Conservation (phyloP, 92 coral and sea anemone species). For the Metridium senile region DNA sequence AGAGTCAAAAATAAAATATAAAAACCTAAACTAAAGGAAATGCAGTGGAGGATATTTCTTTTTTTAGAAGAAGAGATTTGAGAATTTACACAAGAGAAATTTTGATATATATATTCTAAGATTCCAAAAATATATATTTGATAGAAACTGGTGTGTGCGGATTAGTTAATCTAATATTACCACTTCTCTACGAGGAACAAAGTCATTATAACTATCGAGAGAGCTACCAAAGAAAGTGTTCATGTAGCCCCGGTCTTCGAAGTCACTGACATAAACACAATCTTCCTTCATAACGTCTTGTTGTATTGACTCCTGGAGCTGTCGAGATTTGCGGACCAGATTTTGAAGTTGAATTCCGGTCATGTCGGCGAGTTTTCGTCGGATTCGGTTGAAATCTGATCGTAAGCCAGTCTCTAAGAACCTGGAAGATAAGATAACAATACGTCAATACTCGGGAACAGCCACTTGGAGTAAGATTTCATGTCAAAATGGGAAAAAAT, state of each 20-base stretch:
- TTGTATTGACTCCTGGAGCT: conserved; percentile 85
- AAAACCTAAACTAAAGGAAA: neutral
- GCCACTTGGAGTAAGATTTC: neutral
- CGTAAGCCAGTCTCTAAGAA: conserved; percentile 94
- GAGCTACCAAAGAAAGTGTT: conserved; percentile 67
- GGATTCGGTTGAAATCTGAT: conserved; percentile 97
- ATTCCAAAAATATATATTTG: conserved; percentile 24
- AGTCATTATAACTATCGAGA: conserved; percentile 68
- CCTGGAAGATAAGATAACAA: conserved; percentile 48
- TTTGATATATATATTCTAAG: neutral
- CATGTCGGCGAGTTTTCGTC: conserved; percentile 96
- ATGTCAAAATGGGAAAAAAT: too few relatives aligned
- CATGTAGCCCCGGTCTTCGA: conserved; percentile 79
- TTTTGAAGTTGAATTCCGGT: conserved; percentile 84
- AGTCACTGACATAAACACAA: conserved; percentile 91
- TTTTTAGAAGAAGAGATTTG: neutral
- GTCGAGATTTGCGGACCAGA: conserved; percentile 90
- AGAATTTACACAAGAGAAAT: neutral
- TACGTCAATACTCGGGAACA: neutral
- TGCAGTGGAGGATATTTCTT: neutral
- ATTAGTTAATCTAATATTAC: conserved; percentile 84
- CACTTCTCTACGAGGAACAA: conserved; percentile 81
- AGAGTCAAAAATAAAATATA: neutral
- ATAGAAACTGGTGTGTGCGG: neutral
- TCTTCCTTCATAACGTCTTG: conserved; percentile 93